phyloP scores from a whole-genome alignment of 2,113 vertebrate species.

The Leucopternis melanops region DNA sequence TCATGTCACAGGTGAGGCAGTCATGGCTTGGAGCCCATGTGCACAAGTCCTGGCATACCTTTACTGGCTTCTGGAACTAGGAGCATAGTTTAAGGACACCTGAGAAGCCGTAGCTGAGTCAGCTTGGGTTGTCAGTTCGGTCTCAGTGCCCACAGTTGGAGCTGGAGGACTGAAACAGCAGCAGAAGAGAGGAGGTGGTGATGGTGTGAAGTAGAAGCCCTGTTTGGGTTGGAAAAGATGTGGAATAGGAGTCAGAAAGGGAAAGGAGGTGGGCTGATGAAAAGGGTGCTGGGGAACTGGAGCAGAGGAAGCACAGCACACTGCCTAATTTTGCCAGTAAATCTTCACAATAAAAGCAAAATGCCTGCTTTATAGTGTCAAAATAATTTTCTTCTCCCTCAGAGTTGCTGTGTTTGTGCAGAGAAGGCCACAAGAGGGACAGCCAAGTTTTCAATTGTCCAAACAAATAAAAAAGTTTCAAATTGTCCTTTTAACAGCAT shows the following conservation, averaged over 20 bases:
- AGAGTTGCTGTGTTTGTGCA: background rate
- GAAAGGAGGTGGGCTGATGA: background rate
- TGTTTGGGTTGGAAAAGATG: background rate
- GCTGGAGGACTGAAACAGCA: background rate
- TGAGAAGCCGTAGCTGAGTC: background rate
- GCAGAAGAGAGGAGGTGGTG: background rate
- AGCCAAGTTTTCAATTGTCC: constrained; percentile 35
- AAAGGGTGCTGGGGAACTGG: background rate
- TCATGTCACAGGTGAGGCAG: background rate
- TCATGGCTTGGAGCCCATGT: background rate
- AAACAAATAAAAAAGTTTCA: constrained; percentile 16
- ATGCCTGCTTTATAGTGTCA: background rate
- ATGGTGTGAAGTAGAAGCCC: background rate
- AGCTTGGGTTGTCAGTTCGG: background rate
- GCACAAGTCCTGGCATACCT: background rate
- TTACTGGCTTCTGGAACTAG: background rate
- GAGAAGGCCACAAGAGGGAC: background rate
- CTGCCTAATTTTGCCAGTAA: background rate
- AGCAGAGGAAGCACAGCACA: background rate
- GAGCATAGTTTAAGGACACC: background rate
- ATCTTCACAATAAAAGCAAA: background rate
- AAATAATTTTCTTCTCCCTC: background rate
- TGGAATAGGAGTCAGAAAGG: background rate
- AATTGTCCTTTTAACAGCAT: constrained; percentile 29
- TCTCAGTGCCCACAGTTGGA: background rate